Conservation (phyloP, 2,888 invertebrate genomes). For the Tolmerus cingulatus region DNA sequence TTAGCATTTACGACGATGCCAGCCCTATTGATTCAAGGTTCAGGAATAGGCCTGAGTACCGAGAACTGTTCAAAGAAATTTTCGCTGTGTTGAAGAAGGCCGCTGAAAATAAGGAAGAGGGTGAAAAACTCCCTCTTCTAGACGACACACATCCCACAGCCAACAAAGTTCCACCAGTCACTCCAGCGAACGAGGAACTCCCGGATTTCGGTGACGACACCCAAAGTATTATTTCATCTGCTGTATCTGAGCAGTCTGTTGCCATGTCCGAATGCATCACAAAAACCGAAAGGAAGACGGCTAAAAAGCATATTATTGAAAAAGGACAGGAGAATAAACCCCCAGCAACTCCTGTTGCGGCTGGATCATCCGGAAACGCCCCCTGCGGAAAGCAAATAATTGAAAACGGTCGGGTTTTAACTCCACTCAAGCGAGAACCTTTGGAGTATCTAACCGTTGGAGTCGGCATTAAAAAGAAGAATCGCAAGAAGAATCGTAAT, state of each 20-base stretch:
- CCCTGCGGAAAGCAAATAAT: slow-evolving; percentile 53
- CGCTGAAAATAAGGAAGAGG: slow-evolving; percentile 82
- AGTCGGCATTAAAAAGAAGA: slow-evolving; percentile 74
- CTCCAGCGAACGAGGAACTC: slow-evolving; percentile 72
- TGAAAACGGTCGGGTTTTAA: slow-evolving; percentile 66
- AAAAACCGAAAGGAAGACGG: slow-evolving; percentile 67
- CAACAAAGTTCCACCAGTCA: slow-evolving; percentile 72
- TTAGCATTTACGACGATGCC: slow-evolving; percentile 84
- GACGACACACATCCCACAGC: slow-evolving; percentile 68
- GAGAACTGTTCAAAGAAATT: slow-evolving; percentile 83
- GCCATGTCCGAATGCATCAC: slow-evolving; percentile 74
- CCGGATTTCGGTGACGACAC: slow-evolving; percentile 70
- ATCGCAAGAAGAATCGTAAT: slow-evolving; percentile 72
- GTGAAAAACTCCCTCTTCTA: slow-evolving; percentile 75
- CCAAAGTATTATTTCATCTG: slow-evolving; percentile 79
- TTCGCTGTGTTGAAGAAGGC: slow-evolving; percentile 84
- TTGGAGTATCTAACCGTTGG: slow-evolving; percentile 77
- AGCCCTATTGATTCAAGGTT: slow-evolving; percentile 83
- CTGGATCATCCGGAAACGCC: slow-evolving; percentile 47
- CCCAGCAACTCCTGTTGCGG: slow-evolving; percentile 46
- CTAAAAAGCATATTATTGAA: slow-evolving; percentile 60
- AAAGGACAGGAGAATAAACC: slow-evolving; percentile 61
- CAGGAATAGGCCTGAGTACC: slow-evolving; percentile 82
- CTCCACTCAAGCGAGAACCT: slow-evolving; percentile 75
- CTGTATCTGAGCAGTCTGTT: slow-evolving; percentile 76